Evolutionary conservation across 2,797 vertebrate species (phyloP).

Genomic region (Arctocebus calabarensis): DNA sequence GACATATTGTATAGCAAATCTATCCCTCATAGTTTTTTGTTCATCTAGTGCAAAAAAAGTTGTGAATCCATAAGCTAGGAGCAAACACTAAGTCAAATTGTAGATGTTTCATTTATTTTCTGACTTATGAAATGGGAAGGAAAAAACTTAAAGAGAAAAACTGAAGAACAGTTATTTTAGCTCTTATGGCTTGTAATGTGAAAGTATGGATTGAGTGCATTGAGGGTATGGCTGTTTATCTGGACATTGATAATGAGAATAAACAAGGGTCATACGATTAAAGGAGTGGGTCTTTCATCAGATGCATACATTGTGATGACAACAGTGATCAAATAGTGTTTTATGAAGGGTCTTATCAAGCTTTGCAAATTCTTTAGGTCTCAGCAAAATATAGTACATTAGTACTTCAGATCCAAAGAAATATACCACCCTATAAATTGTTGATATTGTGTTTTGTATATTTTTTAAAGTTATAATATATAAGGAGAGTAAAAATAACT

Average conservation of each 20-base stretch:
- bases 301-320: neutral
- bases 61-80: neutral
- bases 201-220: neutral
- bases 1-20: neutral
- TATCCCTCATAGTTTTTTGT: neutral
- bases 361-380: neutral
- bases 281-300: neutral
- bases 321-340: neutral
- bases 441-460: neutral
- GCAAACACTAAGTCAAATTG: neutral
- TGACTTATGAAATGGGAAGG: neutral
- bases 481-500: neutral
- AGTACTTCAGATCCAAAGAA: neutral
- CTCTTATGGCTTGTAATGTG: neutral
- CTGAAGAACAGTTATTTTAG: neutral
- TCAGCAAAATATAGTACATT: neutral
- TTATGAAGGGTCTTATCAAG: neutral
- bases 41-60: neutral
- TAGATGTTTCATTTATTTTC: neutral
- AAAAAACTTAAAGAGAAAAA: neutral
- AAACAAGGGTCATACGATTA: neutral
- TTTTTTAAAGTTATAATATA: slow-evolving; percentile 13
- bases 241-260: neutral
- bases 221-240: neutral
- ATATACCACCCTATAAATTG: neutral